Base-by-base conservation (phyloP, 2,888 invertebrate genomes). In the Argynnis bischoffii region DNA sequence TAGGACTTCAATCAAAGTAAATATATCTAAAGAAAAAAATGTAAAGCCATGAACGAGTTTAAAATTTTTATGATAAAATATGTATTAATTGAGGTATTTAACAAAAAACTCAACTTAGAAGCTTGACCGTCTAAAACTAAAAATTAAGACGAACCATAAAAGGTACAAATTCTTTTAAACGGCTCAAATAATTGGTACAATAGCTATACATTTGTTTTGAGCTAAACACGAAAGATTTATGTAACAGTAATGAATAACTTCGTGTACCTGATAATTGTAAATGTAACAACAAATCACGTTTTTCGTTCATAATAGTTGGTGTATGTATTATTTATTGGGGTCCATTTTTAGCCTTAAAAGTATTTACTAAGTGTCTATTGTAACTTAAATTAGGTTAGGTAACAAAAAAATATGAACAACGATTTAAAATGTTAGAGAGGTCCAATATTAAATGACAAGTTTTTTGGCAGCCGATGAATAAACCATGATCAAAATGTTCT, bases 371-470 rank as follows among this genome's bases (percentile, higher is more conserved):
- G 70, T 77, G 65, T 81, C 81, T 78, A 86, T 89, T 89, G 85
- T 88, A 85, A 77, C 84, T 82, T 87, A 88, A 88, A 89, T 85
- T 88, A 84, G 83, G 70, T 77, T 73, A 80, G 77, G 75, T 77
- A 76, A 75, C 75, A 82, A 81, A 84, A n/a, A 86, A 86, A 2
- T 26, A 48, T 26, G 13, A 26, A 82, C 69, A 66, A 72, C 74
- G 78, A 80, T 82, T 78, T 80, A 74, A 79, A 76, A 79, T 79
- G 75, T 78, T 74, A 78, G 69, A 73, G 60, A 48, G n/a, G 31
- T 13, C n/a, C 2, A 26, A 16, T 51, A 31, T 18, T 16, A 61
- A 51, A 51, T 51, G 26, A 31, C 26, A 1, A 47, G 57, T 59
- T 59, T 59, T 59, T 59, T 59, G 57, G 57, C 47, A 26, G 47